Evolutionary conservation across 2,113 vertebrate genomes (phyloP).

Genomic region (Etheostoma spectabile): DNA sequence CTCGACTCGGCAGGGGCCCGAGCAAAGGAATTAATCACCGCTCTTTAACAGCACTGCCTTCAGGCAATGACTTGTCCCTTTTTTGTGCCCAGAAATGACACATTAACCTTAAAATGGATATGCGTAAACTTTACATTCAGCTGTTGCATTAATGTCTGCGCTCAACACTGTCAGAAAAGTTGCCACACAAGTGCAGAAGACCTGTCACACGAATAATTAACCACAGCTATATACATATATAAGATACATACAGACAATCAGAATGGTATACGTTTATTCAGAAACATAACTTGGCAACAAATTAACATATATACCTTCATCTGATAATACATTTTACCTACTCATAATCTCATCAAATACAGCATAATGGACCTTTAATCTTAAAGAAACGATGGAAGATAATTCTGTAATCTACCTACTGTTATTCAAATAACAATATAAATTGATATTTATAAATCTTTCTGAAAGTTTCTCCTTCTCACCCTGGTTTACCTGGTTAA

Average conservation of each 20-base stretch:
- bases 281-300: background rate
- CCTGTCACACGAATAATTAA: slow-evolving; percentile 8
- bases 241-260: background rate
- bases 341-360: background rate
- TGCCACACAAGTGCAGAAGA: slow-evolving; percentile 42
- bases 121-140: slow-evolving; percentile 80
- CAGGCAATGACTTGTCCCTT: slow-evolving; percentile 82
- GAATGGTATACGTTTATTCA: slow-evolving; percentile 4
- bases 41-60: slow-evolving; percentile 92
- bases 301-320: background rate
- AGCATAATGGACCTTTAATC: background rate
- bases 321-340: background rate
- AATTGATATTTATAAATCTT: background rate
- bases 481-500: background rate
- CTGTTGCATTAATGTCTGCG: slow-evolving; percentile 64
- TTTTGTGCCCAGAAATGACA: slow-evolving; percentile 82
- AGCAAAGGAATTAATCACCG: slow-evolving; percentile 92
- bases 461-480: background rate
- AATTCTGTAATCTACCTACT: background rate
- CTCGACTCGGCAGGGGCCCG: slow-evolving; percentile 90
- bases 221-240: background rate
- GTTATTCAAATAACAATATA: background rate
- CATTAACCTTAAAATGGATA: slow-evolving; percentile 80
- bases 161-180: slow-evolving; percentile 35
- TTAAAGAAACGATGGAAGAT: background rate